These are phyloP conservation scores for Coregonus sp. DNA, from an alignment of 2,797 vertebrate genomes.

Conservation along the genomic window DNA sequence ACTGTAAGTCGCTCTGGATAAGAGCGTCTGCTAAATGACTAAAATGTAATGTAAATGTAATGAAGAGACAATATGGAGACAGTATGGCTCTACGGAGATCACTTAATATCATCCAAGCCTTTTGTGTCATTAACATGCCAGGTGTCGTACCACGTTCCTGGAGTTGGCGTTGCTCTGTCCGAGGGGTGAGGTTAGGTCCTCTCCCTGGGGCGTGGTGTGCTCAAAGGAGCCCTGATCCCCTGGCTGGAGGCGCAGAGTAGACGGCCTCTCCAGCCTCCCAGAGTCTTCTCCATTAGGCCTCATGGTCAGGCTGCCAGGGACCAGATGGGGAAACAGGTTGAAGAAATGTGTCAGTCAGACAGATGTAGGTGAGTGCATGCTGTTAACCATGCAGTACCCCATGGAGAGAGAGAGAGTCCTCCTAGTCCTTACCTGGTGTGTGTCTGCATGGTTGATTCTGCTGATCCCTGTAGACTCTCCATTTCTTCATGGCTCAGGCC, in stretches of 20 bases:
- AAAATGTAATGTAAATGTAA: too few relatives aligned
- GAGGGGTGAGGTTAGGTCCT: slow-evolving; percentile 59
- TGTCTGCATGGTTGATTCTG: slow-evolving; percentile 77
- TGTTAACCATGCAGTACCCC: not conserved
- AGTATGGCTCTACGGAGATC: not conserved
- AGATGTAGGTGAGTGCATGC: not conserved
- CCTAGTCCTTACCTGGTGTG: slow-evolving; percentile 76
- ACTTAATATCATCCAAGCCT: not conserved
- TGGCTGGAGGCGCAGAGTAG: slow-evolving; percentile 61
- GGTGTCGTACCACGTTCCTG: slow-evolving; percentile 52
- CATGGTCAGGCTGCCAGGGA: slow-evolving; percentile 55
- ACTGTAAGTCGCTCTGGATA: too few relatives aligned
- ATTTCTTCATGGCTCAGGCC: slow-evolving; percentile 93
- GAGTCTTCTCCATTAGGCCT: slow-evolving; percentile 63
- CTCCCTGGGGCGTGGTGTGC: slow-evolving; percentile 65
- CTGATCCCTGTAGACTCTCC: slow-evolving; percentile 79
- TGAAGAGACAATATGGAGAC: not conserved
- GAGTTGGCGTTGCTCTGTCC: slow-evolving; percentile 48
- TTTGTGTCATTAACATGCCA: not conserved
- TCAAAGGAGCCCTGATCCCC: slow-evolving; percentile 63
- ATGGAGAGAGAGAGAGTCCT: not conserved
- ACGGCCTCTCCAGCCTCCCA: slow-evolving; percentile 57
- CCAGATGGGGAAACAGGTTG: not conserved
- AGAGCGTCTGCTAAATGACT: too few relatives aligned
- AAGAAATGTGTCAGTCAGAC: not conserved